Evolutionary conservation across 2,888 invertebrate species (phyloP), one percentile per base, ranked within the genome.

Genomic region (Clitarchus hookeri): DNA sequence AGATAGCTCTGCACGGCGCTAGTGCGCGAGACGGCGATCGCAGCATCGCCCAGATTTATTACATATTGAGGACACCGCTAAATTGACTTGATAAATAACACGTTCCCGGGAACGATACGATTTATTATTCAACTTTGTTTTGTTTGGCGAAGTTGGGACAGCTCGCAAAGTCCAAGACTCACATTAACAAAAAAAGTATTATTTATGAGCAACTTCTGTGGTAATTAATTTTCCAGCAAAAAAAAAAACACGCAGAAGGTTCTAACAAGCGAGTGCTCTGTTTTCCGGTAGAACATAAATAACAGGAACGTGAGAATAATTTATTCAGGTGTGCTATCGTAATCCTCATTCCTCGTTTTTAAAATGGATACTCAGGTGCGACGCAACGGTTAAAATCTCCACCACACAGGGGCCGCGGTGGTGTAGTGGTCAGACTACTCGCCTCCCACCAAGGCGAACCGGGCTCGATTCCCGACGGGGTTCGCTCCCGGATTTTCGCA

Each of bases 241-340:
- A 23, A 23, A 19, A 65, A 65, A 65, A 65, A 65, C n/a, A 65
- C 23, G 65, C 65, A n/a, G 65, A 8, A 65, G 65, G 11, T 65
- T 12, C 8, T 65, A 65, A n/a, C n/a, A 65, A n/a, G n/a, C 65
- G n/a, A 65, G 23, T n/a, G 65, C 65, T n/a, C 65, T 23, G 65
- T 65, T 65, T 53, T 65, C n/a, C 65, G n/a, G n/a, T 65, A n/a
- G 53, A 53, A n/a, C 19, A 65, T 65, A 65, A 65, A 65, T 65
- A 65, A 65, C 65, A 6, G 11, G 8, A n/a, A 65, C 65, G 65
- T 23, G 65, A n/a, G n/a, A 6, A 65, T 65, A 65, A 65, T n/a
- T 19, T 65, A 23, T 65, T 65, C 48, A 12, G 48, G 48, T 48
- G 8, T 6, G 8, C 8, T 16, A 48, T 6, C 3, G n/a, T n/a